phyloP scores from a whole-genome alignment of 2,797 vertebrate genomes.

The Lindbergichthys nudifrons region DNA sequence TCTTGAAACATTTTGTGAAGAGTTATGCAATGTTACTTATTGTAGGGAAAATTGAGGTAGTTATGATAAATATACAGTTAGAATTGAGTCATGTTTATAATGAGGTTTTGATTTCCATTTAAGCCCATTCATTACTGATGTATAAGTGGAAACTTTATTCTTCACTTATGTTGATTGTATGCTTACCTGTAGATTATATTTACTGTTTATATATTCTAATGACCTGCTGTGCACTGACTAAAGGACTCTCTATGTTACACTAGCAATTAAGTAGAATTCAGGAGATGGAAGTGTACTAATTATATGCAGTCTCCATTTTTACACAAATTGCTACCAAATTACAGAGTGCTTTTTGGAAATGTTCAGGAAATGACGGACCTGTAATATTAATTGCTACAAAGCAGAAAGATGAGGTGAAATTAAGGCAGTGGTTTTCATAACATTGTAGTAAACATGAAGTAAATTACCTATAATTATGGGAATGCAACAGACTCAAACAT shows the following conservation, averaged over 20 bases:
- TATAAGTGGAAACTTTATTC: slow-evolving; percentile 1
- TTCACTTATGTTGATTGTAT: neutral
- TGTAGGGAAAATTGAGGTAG: neutral
- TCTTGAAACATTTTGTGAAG: neutral
- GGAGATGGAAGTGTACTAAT: slow-evolving; percentile 17
- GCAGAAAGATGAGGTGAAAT: neutral
- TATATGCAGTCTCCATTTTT: slow-evolving; percentile 22
- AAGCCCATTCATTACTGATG: neutral
- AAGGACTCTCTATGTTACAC: slow-evolving; percentile 15
- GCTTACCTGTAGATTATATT: slow-evolving; percentile 3
- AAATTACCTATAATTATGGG: neutral
- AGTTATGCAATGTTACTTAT: neutral
- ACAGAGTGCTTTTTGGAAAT: slow-evolving; percentile 7
- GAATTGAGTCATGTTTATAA: neutral
- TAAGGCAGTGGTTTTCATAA: neutral
- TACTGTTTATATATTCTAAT: slow-evolving; percentile 6
- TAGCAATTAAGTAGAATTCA: slow-evolving; percentile 28
- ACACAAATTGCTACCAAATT: slow-evolving; percentile 9
- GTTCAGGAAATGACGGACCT: neutral
- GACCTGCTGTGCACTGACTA: slow-evolving; percentile 15
- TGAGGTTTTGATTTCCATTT: slow-evolving; percentile 17
- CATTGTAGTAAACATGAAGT: neutral
- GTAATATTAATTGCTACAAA: neutral
- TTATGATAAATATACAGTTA: neutral
- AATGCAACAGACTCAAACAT: neutral